Base-by-base conservation (phyloP, 2,888 invertebrate genomes). In the Ischnus inquisitorius region DNA sequence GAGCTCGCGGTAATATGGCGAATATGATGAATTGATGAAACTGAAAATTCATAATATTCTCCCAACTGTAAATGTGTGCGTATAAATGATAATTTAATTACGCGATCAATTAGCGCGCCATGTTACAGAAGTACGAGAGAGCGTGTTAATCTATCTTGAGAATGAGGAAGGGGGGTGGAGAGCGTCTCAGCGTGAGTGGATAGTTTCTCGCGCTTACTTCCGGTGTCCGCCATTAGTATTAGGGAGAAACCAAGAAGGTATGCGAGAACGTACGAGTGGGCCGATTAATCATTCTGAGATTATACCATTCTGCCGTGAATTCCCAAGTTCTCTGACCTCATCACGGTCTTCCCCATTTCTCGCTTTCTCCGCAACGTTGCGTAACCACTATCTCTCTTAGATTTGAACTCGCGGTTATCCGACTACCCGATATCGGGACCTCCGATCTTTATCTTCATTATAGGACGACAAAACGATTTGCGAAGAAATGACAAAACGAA, bases 231-330 rank as follows among this genome's bases (percentile, higher is more conserved):
- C 80, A 81, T 75, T 75, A 75, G 80, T 81, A 67, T 69, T 54
- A 48, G 68, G 64, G 10, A 28, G 51, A 51, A 75, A 64, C 60
- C 67, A 67, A 51, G 75, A 69, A 81, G 64, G 41, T 43, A 8
- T 16, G 75, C 51, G 43, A 41, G 34, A n/a, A 34, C 10, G 25
- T 60, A 67, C 62, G 75, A 75, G 75, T 41, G 34, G 25, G 48
- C 60, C 75, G 69, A 81, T 81, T 81, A 75, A 81, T 81, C 75
- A 81, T 81, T 81, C 80, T 34, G 75, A 81, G 80, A 81, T 81
- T 69, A 81, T 81, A 68, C 75, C 68, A 46, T 75, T 12, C 80
- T 64, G 57, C 69, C 69, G 62, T 54, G 75, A 75, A 81, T 75
- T 64, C 69, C 75, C 75, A 75, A 75, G 68, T 81, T 69, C 60